Evolutionary conservation across 2,888 invertebrate species (phyloP), one percentile per base, ranked within the genome.

Genomic region (Agonopterix alstromeriana): DNA sequence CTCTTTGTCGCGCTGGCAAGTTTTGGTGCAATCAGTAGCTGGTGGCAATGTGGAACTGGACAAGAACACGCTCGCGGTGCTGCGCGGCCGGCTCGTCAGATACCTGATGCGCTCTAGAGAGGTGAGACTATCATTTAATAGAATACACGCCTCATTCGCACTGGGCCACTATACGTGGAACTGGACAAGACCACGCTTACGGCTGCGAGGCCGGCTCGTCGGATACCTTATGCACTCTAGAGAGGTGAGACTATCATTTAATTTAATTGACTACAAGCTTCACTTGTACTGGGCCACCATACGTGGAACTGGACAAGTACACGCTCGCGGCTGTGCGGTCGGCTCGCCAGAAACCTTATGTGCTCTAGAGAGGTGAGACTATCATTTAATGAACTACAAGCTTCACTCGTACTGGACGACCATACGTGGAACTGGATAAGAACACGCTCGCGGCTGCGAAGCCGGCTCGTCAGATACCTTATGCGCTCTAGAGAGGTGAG

Each of bases 281-380:
- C 17, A 17, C 2, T 3, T 3, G 0, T 3, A 17, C 17, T 3
- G 17, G 17, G 3, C 17, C 17, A 17, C 17, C 2, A 14, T 14
- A 14, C 14, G 14, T 14, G 14, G 14, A 14, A 14, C 14, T 14
- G 14, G 2, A 14, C 14, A 14, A 14, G 14, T 2, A 14, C 14
- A 14, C 14, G 14, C 14, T 14, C 14, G 14, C 14, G 14, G 41
- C 89, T 99, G 36, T 90, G 97, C 35, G 98, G 98, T 0, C 91
- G 97, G 47, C 92, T 97, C 58, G 98, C 98, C 8, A 91, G 98
- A 40, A 98, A 97, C 80, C 91, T 98, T 47, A 98, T 98, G 97
- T 46, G 51, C 27, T 52, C 51, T 12, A 43, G 51, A 36, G 51
- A 51, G 51, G 51, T 51, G 11, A 36, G 40, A 8, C 36, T 17